Conservation (phyloP, 2,113 vertebrate species). For the Misgurnus anguillicaudatus region DNA sequence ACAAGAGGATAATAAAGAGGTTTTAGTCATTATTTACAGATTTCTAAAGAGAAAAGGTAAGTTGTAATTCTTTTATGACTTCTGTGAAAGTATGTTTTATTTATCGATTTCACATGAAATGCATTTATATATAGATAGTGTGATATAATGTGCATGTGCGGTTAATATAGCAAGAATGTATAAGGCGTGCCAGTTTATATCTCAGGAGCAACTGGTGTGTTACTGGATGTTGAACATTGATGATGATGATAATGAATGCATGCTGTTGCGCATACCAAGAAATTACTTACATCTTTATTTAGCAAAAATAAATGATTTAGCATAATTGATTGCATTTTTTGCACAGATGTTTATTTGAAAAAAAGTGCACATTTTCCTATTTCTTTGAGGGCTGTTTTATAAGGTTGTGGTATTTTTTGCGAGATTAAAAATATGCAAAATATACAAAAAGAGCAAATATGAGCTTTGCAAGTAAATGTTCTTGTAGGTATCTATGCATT, state of each 20-base stretch:
- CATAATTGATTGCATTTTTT: no score
- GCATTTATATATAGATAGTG: not conserved
- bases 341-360: no score
- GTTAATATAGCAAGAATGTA: not conserved
- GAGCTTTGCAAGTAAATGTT: no score
- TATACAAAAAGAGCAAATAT: no score
- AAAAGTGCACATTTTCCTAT: no score
- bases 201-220: slow-evolving; percentile 41
- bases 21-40: not conserved
- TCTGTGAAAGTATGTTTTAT: not conserved
- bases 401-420: no score
- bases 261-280: slow-evolving; percentile 8
- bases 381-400: no score
- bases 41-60: slow-evolving; percentile 17
- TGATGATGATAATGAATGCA: no score
- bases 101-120: not conserved
- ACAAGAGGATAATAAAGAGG: not conserved
- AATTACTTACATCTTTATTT: not conserved
- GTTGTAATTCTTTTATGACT: not conserved
- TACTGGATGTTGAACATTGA: not conserved
- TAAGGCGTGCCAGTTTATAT: not conserved
- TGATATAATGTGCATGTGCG: not conserved
- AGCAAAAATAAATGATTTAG: no score
- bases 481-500: no score
- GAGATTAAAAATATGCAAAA: no score